Base-by-base conservation (phyloP, 2,797 vertebrate species). In the Gymnothorax reevesii region DNA sequence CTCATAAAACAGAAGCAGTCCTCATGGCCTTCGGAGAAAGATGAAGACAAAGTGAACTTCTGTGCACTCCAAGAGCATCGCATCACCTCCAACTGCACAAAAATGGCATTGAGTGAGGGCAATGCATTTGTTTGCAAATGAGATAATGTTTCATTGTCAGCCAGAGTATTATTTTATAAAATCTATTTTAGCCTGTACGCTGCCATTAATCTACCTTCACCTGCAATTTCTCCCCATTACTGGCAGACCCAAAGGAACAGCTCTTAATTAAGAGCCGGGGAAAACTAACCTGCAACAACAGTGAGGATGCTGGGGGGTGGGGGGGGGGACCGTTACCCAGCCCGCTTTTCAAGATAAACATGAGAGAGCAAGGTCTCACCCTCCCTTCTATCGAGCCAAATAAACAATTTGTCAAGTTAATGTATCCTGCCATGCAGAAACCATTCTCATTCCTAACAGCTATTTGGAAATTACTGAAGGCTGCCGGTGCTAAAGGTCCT, bases 161-260 rank as follows among this genome's bases (percentile, higher is more conserved):
- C 52, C 84, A 87, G 90, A 90, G 87, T 64, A 90, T 89, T 88
- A 49, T 89, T 90, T 91, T 91, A 91, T 89, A 88, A 88, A 94
- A 94, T 93, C 92, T 90, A 92, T 94, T 94, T 91, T 87, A 87
- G 90, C 88, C 88, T 93, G 94, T 95, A 94, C 88, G 87, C 89
- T 88, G 88, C 93, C 92, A 96, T 96, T 93, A 94, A 95, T 96
- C 94, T 95, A 88, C 71, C 10, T 90, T 90, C 92, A 91, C 90
- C 92, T 89, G 89, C 89, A 88, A 88, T 91, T 88, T 17, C 87
- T 85, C 88, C 42, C 90, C 88, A 83, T 85, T 57, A 33, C 84
- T 69, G 87, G 86, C 90, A 88, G 89, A 89, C 91, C 92, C 91
- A 13, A 89, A 94, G 92, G 90, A 92, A 89, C 86, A 85, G 92